Evolutionary conservation across 2,888 invertebrate genomes (phyloP), one percentile per base, ranked within the genome.

Genomic region (Hetaerina titia): DNA sequence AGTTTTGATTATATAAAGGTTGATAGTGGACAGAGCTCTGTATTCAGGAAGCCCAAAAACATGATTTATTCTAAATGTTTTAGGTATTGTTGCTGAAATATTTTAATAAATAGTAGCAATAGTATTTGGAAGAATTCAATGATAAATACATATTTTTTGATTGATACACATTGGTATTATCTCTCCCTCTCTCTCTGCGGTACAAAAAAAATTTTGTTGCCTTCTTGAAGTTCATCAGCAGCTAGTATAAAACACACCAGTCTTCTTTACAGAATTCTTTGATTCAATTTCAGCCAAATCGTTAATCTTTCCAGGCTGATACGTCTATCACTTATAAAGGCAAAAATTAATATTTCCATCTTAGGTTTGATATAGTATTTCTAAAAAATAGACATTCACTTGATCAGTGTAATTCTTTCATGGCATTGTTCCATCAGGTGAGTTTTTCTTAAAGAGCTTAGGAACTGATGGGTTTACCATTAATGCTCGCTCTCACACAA

Each of bases 371-470:
- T 69, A 74, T 69, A 92, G 56, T n/a, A 56, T 31, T 25, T 25
- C 69, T 92, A 74, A 4, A 92, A 92, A 92, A 69, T 69, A 81
- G 2, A 31, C 31, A 13, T 89, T 31, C 89, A 89, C 57, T 92
- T 69, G 15, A 56, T 69, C 22, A 56, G 64, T 92, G 64, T 92
- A 69, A 92, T 22, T 56, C 56, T 92, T 9, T 56, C 92, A 56
- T 60, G 56, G 25, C 56, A 45, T 56, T n/a, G n/a, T 64, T 92
- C 56, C 69, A 92, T 92, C 92, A 92, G 69, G 69, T 45, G 90
- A n/a, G 69, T 92, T 92, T 92, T 22, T 69, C 69, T 69, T 81
- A 81, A 31, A 81, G 69, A 92, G 19, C 92, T 56, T 92, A 92
- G 92, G 92, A 92, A 92, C 92, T 92, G 92, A 56, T 92, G 69